phyloP scores from a whole-genome alignment of 92 coral and sea anemone genomes.

The Siderastrea radians region DNA sequence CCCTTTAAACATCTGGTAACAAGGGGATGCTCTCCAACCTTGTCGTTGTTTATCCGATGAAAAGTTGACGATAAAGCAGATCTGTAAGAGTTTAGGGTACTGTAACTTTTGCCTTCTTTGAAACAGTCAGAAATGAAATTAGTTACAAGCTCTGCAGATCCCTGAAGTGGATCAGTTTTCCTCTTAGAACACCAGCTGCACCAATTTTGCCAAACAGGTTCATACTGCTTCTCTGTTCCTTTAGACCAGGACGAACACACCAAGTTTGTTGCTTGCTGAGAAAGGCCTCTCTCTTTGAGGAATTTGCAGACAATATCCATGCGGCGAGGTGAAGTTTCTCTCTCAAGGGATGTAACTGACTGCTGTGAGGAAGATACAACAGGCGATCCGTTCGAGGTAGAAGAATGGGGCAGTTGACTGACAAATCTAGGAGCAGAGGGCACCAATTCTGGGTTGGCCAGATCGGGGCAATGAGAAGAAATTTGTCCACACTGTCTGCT shows the following conservation, averaged over 20 bases:
- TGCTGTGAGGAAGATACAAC: conserved; percentile 56
- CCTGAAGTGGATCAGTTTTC: conserved; percentile 68
- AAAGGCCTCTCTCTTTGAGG: conserved; percentile 53
- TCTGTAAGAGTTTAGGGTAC: conserved; percentile 64
- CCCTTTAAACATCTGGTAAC: conserved; percentile 61
- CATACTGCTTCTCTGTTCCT: conserved; percentile 76
- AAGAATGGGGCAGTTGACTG: conserved; percentile 39
- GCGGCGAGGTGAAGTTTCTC: conserved; percentile 50
- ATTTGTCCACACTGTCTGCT: conserved; percentile 13
- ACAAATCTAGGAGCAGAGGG: conserved; percentile 39
- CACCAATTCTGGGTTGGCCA: conserved; percentile 69
- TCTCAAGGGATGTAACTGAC: conserved; percentile 30
- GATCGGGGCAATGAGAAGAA: conserved; percentile 55
- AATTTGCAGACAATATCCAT: conserved; percentile 64
- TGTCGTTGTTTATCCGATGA: conserved; percentile 25
- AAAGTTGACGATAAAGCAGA: conserved; percentile 62
- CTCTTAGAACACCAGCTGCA: conserved; percentile 70
- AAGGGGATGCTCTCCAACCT: conserved; percentile 64
- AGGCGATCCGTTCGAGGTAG: conserved; percentile 41
- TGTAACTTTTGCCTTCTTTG: conserved; percentile 61
- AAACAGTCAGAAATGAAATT: conserved; percentile 61
- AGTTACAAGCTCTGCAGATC: conserved; percentile 55
- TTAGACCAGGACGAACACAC: conserved; percentile 69
- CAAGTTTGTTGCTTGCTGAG: conserved; percentile 58
- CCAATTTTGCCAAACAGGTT: conserved; percentile 79